Evolutionary conservation across 2,113 vertebrate genomes (phyloP), one percentile per base, ranked within the genome.

Genomic region (Pseudorhombus dupliciocellatus): DNA sequence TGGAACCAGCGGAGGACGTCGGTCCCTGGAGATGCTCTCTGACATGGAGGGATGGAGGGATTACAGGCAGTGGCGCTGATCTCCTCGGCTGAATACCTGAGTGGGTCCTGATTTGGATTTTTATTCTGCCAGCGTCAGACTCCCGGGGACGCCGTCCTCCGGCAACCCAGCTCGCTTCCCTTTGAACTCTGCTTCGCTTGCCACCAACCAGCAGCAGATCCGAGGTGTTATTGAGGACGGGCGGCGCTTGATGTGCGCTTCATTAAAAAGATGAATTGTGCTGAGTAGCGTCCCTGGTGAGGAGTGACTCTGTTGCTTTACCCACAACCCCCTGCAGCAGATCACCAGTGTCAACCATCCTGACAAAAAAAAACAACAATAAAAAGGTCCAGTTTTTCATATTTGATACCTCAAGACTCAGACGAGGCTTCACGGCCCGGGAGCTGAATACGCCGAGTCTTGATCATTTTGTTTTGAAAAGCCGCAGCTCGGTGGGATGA

Each of bases 201-300:
- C 70, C 52, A 37, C 48, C 24, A 26, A 18, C 18, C 16, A 20
- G 15, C 15, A 46, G 42, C 42, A 16, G 61, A 71, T 74, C 66
- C n/a, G 25, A 59, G 71, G 68, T n/a, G 67, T 72, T 70, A 31
- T 60, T 66, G 51, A 70, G 72, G 82, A 76, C 73, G 56, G 71
- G 24, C 50, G 68, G 54, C 63, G 77, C 67, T 64, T 66, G 85
- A 87, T 87, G 79, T 66, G 81, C 42, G 66, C 59, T 75, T 85
- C 68, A 77, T 88, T 86, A 79, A 64, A 83, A 84, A 83, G 81
- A 88, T 80, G 77, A 88, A 87, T 84, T 80, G 59, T 51, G 57
- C 70, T 54, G 56, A 78, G 66, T 11, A 9, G 63, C 26, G 63
- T 80, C 68, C 71, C 54, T 4, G 9, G 28, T 40, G 81, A 88